Evolutionary conservation across 2,797 vertebrate species (phyloP), one percentile per base, ranked within the genome.

Genomic region (Buphagus erythrorhynchus): DNA sequence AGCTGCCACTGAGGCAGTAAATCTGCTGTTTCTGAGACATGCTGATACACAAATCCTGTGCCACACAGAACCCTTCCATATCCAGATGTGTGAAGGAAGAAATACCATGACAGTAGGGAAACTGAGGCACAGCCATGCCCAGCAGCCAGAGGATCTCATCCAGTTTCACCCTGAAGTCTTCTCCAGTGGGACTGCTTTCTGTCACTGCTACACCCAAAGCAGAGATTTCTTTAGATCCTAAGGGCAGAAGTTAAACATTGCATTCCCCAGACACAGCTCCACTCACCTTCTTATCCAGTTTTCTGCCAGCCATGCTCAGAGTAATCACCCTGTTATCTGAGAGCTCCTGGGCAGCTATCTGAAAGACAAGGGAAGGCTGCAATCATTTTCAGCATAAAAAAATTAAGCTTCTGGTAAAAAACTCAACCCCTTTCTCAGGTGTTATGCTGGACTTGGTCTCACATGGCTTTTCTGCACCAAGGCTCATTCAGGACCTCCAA

Each of bases 271-370:
- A 28, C 28, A 57, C 28, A 28, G n/a, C 6, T 26, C 33, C 36
- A 83, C 94, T 87, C 63, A 99, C 99, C 99, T 99, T 99, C 97
- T 99, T 99, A 97, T 99, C 99, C 98, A 99, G 98, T 94, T 99
- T 99, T 91, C 99, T 98, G 97, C 99, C 99, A 13, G 99, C 99
- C 98, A 99, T 97, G 93, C 98, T 99, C 96, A 99, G 98, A 8
- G 99, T 99, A 96, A 99, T 99, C 98, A 99, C 99, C 83, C 99
- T 99, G 98, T 99, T 99, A 97, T 99, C 99, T 1, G 99, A 99
- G 95, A 99, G 98, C 97, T 99, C 99, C 97, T 99, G 99, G 68
- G 99, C 99, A 73, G 99, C 99, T 91, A 99, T 99, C 99, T 99
- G 97, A 25, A 97, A 98, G 49, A 55, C 67, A 96, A 88, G 28